Percentiles rank a stretch among this genome's conserved stretches.
These are phyloP conservation scores for Neoarius graeffei DNA, from an alignment of 2,113 vertebrate species.

Conservation along the genomic window DNA sequence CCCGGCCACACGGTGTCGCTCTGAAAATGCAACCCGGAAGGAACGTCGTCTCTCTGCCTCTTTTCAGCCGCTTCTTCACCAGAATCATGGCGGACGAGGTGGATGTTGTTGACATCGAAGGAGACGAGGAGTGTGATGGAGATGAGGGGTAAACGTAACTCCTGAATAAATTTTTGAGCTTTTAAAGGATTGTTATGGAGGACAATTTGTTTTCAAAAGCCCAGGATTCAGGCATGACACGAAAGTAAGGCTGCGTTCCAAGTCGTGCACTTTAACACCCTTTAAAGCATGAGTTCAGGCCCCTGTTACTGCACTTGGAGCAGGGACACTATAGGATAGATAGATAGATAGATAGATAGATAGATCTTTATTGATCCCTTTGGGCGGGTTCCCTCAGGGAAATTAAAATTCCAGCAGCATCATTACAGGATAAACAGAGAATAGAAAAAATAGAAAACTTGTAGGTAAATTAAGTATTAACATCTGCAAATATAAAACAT, in stretches of 20 bases:
- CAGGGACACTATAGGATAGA: too few relatives aligned
- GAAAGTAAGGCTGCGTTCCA: neutral
- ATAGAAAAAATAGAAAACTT: too few relatives aligned
- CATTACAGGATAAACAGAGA: too few relatives aligned
- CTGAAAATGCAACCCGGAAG: neutral
- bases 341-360: too few relatives aligned
- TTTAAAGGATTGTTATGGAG: neutral
- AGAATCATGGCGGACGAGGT: slow-evolving; percentile 78
- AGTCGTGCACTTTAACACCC: neutral
- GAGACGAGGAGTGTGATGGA: slow-evolving; percentile 72
- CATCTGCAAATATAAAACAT: too few relatives aligned
- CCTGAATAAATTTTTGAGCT: too few relatives aligned
- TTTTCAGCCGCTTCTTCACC: neutral
- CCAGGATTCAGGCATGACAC: neutral
- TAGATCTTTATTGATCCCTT: too few relatives aligned
- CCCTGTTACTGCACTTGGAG: neutral
- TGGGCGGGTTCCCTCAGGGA: too few relatives aligned
- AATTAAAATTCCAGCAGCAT: too few relatives aligned
- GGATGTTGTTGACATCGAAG: slow-evolving; percentile 90
- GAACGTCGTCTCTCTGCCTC: neutral
- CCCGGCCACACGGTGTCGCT: slow-evolving; percentile 33
- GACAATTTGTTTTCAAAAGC: neutral
- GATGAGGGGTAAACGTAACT: slow-evolving; percentile 54
- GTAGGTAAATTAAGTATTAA: too few relatives aligned
- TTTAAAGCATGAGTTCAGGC: neutral